Base-by-base conservation (phyloP, 1,140 invertebrate genomes). In the Platyura marginata region DNA sequence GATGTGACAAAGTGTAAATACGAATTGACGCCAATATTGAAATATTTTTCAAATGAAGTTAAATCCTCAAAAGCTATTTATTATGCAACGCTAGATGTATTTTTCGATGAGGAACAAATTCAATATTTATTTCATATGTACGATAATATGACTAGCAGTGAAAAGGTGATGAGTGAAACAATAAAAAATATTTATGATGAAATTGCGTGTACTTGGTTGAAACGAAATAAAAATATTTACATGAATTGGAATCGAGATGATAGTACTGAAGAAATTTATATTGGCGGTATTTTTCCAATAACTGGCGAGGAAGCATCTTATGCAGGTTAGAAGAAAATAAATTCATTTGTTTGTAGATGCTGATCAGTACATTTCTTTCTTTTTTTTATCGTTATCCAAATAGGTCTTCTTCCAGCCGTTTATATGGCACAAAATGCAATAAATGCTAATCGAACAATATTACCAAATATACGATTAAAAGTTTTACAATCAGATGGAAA, bases 251-350 rank as follows among this genome's bases (percentile, higher is more conserved):
- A 52, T 49, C 1, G 56, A 63, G 41, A 54, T 64, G 0, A 59
- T 63, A 4, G 67, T 67, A 33, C 22, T 11, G 19, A 2, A 21
- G 21, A 22, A 2, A 55, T 76, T 16, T 68, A 68, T 45, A 74
- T 87, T 40, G 81, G 80, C 34, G 83, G 83, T 2, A 83, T 88
- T 48, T 88, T 87, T 57, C 83, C 85, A 0, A 56, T 81, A 32
- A 65, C 55, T 20, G 47, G 50, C 9, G 50, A 48, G 5, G 72
- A 71, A 8, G 79, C 75, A 48, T 69, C 61, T 2, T 74, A 74
- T 11, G 58, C 63, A n/a, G 77, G 80, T 29, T 8, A 29, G 25
- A 29, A 29, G 6, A n/a, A n/a, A n/a, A n/a, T n/a, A n/a, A n/a
- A n/a, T n/a, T n/a, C n/a, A n/a, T n/a, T n/a, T n/a, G n/a, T n/a